Evolutionary conservation across 2,888 invertebrate species (phyloP).

Genomic region (Andricus curvator): DNA sequence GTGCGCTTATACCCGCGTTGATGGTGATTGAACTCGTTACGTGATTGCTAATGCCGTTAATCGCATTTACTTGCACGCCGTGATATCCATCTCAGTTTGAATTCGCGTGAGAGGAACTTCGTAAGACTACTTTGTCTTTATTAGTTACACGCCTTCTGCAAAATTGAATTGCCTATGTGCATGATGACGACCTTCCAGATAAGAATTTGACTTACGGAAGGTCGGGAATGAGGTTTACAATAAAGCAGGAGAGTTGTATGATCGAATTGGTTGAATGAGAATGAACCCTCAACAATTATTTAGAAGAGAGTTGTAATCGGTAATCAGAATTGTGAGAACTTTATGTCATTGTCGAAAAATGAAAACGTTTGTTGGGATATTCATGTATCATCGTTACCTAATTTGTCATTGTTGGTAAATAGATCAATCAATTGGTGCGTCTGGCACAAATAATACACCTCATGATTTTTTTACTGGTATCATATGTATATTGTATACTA

Average conservation of each 20-base stretch:
- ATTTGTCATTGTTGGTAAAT: too few species aligned
- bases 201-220: not conserved
- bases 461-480: too few species aligned
- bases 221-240: not conserved
- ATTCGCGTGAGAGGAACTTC: not conserved
- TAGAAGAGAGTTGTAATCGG: too few species aligned
- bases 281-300: too few species aligned
- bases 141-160: not conserved
- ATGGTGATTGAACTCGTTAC: constrained; percentile 14
- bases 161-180: not conserved
- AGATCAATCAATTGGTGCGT: too few species aligned
- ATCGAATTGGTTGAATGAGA: too few species aligned
- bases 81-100: not conserved
- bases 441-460: too few species aligned
- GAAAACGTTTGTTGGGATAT: too few species aligned
- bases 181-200: not conserved
- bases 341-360: too few species aligned
- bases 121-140: not conserved
- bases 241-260: not conserved
- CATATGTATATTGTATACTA: too few species aligned
- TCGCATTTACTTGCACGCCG: not conserved
- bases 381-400: too few species aligned
- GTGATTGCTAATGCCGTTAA: not conserved
- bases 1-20: not conserved
- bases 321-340: too few species aligned